Percentiles rank a stretch among this genome's conserved stretches.
phyloP scores from a whole-genome alignment of 2,113 vertebrate genomes.

The Ivindomyrus marchei region DNA sequence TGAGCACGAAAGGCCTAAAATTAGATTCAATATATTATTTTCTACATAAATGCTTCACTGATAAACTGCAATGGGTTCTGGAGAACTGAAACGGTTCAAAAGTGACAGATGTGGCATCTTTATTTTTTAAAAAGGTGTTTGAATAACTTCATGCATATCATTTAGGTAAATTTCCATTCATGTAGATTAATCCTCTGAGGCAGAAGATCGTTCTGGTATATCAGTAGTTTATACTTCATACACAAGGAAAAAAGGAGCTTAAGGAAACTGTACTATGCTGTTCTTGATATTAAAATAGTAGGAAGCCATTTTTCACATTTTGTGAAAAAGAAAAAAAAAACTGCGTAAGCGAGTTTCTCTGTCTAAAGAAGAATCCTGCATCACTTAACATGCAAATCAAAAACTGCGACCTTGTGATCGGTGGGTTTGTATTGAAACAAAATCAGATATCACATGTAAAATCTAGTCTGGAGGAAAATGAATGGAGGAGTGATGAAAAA shows the following conservation, averaged over 20 bases:
- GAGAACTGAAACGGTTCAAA: constrained; percentile 8
- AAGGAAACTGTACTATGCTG: neutral
- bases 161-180: neutral
- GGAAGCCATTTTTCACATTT: neutral
- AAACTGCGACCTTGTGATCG: neutral
- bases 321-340: neutral
- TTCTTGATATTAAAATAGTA: neutral
- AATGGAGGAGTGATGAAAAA: constrained; percentile 10
- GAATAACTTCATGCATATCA: neutral
- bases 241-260: neutral
- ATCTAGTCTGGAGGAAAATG: neutral
- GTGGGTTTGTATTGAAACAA: neutral
- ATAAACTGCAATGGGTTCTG: constrained; percentile 22
- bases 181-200: neutral
- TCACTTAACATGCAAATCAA: neutral
- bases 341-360: neutral
- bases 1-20: constrained; percentile 20
- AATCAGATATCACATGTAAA: neutral
- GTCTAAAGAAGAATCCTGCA: neutral
- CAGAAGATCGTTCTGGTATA: neutral
- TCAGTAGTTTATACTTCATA: neutral
- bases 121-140: neutral
- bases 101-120: constrained; percentile 18
- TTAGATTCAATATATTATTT: constrained; percentile 22
- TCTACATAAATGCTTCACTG: constrained; percentile 22